Evolutionary conservation across 2,888 invertebrate species (phyloP).

Genomic region (Diaprepes abbreviatus): DNA sequence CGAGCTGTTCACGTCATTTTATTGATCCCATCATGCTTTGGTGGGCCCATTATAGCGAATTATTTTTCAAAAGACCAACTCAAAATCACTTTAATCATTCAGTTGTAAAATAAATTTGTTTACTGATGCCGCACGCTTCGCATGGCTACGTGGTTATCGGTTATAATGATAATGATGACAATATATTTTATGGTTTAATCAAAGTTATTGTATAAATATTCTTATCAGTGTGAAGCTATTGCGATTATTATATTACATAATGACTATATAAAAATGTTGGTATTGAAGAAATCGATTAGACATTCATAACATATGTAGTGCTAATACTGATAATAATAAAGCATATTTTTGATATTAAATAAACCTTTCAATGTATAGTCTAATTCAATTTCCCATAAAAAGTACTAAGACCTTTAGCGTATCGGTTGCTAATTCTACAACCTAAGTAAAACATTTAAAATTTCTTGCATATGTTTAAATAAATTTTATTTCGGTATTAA

Average conservation of each 20-base stretch:
- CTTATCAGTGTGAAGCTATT: not conserved
- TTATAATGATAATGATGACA: too few species aligned
- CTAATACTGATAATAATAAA: too few species aligned
- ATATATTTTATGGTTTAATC: not conserved
- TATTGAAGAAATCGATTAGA: too few species aligned
- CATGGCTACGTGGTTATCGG: not conserved
- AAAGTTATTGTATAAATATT: not conserved
- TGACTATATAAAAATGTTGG: not conserved
- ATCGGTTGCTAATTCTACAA: too few species aligned
- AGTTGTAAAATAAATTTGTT: conserved; percentile 6
- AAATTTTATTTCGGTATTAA: too few species aligned
- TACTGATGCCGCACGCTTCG: not conserved
- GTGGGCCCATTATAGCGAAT: not conserved
- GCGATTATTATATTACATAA: not conserved
- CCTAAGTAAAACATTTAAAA: too few species aligned
- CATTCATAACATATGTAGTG: too few species aligned
- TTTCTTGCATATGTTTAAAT: too few species aligned
- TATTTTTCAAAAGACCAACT: not conserved
- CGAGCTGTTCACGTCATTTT: not conserved
- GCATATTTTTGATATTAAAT: too few species aligned
- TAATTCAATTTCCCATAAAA: too few species aligned
- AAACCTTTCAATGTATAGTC: too few species aligned
- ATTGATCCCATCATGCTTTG: conserved; percentile 8
- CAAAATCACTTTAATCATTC: conserved; percentile 3
- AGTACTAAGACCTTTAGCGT: too few species aligned